Base-by-base conservation (phyloP, 2,888 invertebrate species). In the Epiblema foenella region DNA sequence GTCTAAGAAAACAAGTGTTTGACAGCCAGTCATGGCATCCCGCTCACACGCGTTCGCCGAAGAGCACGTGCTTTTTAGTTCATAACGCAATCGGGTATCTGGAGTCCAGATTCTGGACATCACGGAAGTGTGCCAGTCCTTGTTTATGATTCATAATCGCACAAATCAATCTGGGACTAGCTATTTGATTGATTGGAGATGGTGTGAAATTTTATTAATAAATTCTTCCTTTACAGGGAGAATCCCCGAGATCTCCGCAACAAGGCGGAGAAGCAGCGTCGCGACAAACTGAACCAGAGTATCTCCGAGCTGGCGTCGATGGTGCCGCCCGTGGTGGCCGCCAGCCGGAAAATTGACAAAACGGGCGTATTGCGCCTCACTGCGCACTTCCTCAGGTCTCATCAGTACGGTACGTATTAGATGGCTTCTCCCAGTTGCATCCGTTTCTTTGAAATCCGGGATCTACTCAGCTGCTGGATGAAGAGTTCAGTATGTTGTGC, bases 361-460 rank as follows among this genome's bases (percentile, higher is more conserved):
- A 98, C 98, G n/a, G 97, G 97, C 68, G 96, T 98, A 29, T 94
- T 98, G 42, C 94, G 98, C 67, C 95, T 98, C 73, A 96, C 98
- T 0, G 97, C 98, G 1, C 97, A 97, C 78, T 97, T 96, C 82
- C 91, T 98, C 54, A 94, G 98, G 66, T 95, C 97, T 77, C 96
- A 97, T 86, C 93, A 94, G 69, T 94, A 95, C 77, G 95, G 95
- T 85, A 81, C 89, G 85, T 82, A 80, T 18, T 60, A 17, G 2
- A 1, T 2, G n/a, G 10, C 15, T 24, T 24, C n/a, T n/a, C 46
- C n/a, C 8, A n/a, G 7, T n/a, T n/a, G 12, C 46, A n/a, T 46
- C 46, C n/a, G 8, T 8, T 42, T 42, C 4, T 42, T 42, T n/a
- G 88, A 88, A 3, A 90, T 77, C 54, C 87, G 90, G 66, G 42